Evolutionary conservation across 2,113 vertebrate species (phyloP).

Genomic region (Cavia porcellus): DNA sequence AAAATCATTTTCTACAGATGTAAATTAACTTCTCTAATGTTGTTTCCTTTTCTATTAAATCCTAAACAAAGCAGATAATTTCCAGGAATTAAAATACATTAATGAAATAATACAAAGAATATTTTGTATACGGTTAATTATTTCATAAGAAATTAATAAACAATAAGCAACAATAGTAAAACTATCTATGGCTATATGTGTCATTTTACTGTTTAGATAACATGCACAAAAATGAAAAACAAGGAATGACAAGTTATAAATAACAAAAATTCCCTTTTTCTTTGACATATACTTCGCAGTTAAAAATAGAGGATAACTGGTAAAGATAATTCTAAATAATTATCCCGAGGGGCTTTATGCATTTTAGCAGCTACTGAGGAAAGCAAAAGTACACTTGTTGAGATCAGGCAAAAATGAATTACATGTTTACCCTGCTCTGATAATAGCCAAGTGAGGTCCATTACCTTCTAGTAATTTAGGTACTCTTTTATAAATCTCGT

Average conservation of each 20-base stretch:
- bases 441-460: conserved; percentile 16
- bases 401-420: conserved; percentile 55
- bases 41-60: neutral
- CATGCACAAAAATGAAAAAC: neutral
- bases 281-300: neutral
- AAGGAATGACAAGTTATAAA: neutral
- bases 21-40: neutral
- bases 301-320: conserved; percentile 41
- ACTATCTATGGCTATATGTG: neutral
- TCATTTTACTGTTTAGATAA: neutral
- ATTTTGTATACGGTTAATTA: neutral
- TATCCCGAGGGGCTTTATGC: conserved; percentile 32
- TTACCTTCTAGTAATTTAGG: conserved; percentile 34
- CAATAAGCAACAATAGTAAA: neutral
- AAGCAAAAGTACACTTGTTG: conserved; percentile 49
- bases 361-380: conserved; percentile 20
- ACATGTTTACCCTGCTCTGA: neutral
- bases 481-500: conserved; percentile 39
- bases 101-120: neutral
- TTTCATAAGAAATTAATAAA: neutral
- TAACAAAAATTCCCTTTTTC: neutral
- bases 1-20: neutral
- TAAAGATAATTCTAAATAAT: conserved; percentile 31
- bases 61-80: neutral
- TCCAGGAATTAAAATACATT: neutral